Percentiles rank a stretch among this genome's conserved stretches.
phyloP scores from a whole-genome alignment of 1,140 invertebrate genomes.

The Nasonia longicornis region DNA sequence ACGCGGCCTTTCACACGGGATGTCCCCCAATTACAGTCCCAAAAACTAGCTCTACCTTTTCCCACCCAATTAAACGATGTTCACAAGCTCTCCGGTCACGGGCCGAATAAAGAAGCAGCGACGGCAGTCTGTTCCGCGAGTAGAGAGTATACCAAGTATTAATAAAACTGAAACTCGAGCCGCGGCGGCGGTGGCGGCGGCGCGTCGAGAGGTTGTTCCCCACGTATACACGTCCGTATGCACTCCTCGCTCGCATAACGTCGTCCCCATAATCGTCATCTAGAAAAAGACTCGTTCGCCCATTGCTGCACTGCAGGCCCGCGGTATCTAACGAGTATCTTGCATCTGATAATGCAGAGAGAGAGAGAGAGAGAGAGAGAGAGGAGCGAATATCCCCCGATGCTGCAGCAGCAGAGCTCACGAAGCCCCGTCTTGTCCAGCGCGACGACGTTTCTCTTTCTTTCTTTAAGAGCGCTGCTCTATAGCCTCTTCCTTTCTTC shows the following conservation, averaged over 20 bases:
- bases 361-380: background rate
- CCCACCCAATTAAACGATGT: conserved; percentile 18
- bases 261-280: conserved; percentile 29
- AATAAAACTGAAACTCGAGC: conserved; percentile 45
- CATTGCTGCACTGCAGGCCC: background rate
- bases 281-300: conserved; percentile 17
- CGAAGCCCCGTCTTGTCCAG: conserved; percentile 7
- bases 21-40: background rate
- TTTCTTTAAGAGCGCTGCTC: background rate
- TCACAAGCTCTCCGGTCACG: background rate
- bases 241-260: conserved; percentile 14
- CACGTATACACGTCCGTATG: background rate
- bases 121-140: background rate
- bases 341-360: conserved; percentile 50
- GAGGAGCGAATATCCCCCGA: background rate
- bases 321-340: conserved; percentile 53
- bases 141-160: conserved; percentile 36
- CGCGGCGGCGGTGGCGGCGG: background rate
- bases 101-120: conserved; percentile 18
- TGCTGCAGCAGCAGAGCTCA: background rate
- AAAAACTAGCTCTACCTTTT: conserved; percentile 12
- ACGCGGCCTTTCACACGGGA: too few relatives aligned
- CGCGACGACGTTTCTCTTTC: background rate
- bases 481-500: background rate
- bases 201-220: background rate